Conservation (phyloP, 2,113 vertebrate species). For the Sinocyclocheilus anshuiensis region DNA sequence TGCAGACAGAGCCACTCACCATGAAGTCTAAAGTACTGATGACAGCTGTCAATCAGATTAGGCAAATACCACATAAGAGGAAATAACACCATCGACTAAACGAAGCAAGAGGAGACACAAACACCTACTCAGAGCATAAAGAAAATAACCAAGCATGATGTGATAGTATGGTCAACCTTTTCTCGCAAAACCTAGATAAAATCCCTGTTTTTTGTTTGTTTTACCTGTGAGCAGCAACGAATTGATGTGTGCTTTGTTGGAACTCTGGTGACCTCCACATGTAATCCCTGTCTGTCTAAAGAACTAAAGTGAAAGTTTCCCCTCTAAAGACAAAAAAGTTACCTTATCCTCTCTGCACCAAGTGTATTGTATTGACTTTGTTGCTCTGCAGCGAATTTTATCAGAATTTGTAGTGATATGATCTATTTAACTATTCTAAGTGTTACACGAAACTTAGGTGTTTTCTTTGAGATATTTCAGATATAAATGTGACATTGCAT, state of each 20-base stretch:
- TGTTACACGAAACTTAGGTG: conserved; percentile 70
- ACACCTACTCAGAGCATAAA: conserved; percentile 48
- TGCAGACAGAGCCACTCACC: conserved; percentile 64
- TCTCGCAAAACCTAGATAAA: conserved; percentile 64
- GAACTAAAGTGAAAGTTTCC: conserved; percentile 66
- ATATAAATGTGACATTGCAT: conserved; percentile 71
- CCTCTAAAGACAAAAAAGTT: conserved; percentile 69
- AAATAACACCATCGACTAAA: conserved; percentile 43
- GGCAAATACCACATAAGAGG: conserved; percentile 43
- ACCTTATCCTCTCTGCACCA: conserved; percentile 80
- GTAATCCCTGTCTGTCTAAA: conserved; percentile 73
- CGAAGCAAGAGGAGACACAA: conserved; percentile 36
- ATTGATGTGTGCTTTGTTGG: conserved; percentile 80
- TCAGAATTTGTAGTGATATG: conserved; percentile 77
- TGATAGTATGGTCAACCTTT: conserved; percentile 69
- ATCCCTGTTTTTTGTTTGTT: conserved; percentile 72
- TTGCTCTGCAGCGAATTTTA: conserved; percentile 77
- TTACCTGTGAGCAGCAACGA: conserved; percentile 68
- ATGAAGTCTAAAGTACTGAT: conserved; percentile 60
- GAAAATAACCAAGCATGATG: conserved; percentile 67
- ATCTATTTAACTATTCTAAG: conserved; percentile 64
- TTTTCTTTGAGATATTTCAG: conserved; percentile 77
- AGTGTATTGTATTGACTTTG: conserved; percentile 78
- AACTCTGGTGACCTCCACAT: conserved; percentile 78
- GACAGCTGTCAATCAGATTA: conserved; percentile 44